Evolutionary conservation across 2,113 vertebrate genomes (phyloP), one percentile per base, ranked within the genome.

Genomic region (Paracanthobrama guichenoti): DNA sequence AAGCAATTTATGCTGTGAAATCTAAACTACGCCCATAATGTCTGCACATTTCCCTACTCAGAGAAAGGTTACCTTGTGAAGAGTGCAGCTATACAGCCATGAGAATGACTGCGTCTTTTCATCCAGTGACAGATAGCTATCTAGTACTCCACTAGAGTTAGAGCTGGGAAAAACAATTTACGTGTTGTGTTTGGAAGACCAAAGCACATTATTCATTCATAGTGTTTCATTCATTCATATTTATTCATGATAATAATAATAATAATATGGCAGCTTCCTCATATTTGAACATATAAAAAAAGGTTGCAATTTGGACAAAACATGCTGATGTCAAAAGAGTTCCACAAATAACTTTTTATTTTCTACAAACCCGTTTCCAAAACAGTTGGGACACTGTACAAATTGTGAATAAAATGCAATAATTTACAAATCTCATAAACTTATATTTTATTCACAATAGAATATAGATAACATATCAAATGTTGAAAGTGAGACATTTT

Each of bases 131-230:
- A 81, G 89, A 89, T 90, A 86, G 77, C 13, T 42, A 89, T 92
- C 83, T 88, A 48, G 44, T 42, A 24, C 76, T 22, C 39, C 11
- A 10, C 84, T 7, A 80, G 57, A 26, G 55, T 88, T 83, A 88
- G 60, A 84, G 67, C 80, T 59, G 46, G 44, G n/a, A n/a, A n/a
- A n/a, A 86, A 89, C 84, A 84, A 81, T 87, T 81, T 83, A 50
- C 59, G 78, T 87, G 80, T 87, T 90, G 81, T 89, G 53, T 85
- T 87, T 88, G 48, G 82, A 77, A 22, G 60, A 85, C 82, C 55
- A 80, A 22, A 79, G 76, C 81, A 11, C 86, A 67, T 89, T 85
- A 77, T 81, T 89, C 78, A 86, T 75, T 62, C 83, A 86, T 85
- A 78, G 81, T n/a, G n/a, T n/a, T n/a, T n/a, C n/a, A n/a, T n/a